phyloP scores from a whole-genome alignment of 2,888 invertebrate genomes.

The Candidula unifasciata region DNA sequence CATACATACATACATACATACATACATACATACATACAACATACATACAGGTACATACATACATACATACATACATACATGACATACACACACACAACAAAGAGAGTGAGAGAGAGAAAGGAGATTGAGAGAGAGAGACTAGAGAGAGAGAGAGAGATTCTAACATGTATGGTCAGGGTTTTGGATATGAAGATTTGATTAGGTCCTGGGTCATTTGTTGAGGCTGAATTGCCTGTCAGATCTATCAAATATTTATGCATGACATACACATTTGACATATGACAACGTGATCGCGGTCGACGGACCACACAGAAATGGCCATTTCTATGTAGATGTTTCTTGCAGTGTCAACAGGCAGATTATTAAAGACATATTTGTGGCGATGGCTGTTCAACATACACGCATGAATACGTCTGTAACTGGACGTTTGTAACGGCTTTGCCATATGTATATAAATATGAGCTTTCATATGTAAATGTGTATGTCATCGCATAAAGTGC shows the following conservation, averaged over 20 bases:
- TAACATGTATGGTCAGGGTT: no score
- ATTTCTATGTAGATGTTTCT: not conserved
- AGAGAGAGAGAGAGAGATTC: no score
- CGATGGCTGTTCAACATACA: not conserved
- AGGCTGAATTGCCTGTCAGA: conserved; percentile 7
- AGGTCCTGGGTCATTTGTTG: no score
- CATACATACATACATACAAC: not conserved
- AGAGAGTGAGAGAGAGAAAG: no score
- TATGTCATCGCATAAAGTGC: no score
- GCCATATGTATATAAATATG: not conserved
- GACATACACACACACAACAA: no score
- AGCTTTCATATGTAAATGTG: not conserved
- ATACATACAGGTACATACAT: not conserved
- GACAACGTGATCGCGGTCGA: not conserved
- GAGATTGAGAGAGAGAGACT: no score
- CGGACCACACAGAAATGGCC: not conserved
- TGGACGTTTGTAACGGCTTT: not conserved
- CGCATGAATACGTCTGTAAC: not conserved
- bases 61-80: no score
- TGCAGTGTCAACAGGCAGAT: not conserved
- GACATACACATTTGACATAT: conserved; percentile 6
- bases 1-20: no score
- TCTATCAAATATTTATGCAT: conserved; percentile 10
- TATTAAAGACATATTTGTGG: not conserved
- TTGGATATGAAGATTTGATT: no score